Percentiles rank a stretch among this genome's conserved stretches.
Evolutionary conservation across 2,113 vertebrate species (phyloP).

Genomic region (Phasianus colchicus): DNA sequence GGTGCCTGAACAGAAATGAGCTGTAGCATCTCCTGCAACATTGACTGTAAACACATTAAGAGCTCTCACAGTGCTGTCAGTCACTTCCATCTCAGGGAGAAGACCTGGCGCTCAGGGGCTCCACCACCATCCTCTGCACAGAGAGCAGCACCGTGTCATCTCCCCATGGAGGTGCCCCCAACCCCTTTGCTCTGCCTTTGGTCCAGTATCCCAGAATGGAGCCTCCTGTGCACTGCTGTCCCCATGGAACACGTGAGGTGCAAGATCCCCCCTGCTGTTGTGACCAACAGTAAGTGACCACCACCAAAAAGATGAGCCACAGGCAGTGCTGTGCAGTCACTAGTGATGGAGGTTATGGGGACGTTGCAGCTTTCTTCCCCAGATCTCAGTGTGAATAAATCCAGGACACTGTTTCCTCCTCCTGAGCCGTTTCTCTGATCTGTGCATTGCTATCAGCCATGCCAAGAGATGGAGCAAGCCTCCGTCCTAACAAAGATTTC

Average conservation of each 20-base stretch:
- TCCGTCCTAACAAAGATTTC: neutral
- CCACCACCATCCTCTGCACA: too few relatives aligned
- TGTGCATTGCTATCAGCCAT: too few relatives aligned
- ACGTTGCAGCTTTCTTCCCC: neutral
- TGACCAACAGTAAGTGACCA: rapidly evolving
- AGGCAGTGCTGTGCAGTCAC: neutral
- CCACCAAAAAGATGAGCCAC: neutral
- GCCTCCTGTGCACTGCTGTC: neutral
- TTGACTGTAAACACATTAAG: neutral
- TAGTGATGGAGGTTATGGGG: neutral
- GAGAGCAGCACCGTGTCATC: neutral
- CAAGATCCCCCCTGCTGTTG: neutral
- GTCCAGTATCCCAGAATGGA: neutral
- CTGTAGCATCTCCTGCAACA: slow-evolving; percentile 37
- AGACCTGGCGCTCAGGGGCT: neutral
- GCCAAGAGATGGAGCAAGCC: neutral
- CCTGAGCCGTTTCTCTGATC: neutral
- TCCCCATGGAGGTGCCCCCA: neutral
- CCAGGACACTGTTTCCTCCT: neutral
- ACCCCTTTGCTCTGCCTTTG: neutral
- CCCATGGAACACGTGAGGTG: neutral
- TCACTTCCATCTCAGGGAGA: neutral
- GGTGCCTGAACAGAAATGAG: slow-evolving; percentile 50
- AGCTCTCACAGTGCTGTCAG: neutral
- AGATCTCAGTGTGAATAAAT: neutral